Base-by-base conservation (phyloP, 2,797 vertebrate genomes). In the Labeo calbasu region DNA sequence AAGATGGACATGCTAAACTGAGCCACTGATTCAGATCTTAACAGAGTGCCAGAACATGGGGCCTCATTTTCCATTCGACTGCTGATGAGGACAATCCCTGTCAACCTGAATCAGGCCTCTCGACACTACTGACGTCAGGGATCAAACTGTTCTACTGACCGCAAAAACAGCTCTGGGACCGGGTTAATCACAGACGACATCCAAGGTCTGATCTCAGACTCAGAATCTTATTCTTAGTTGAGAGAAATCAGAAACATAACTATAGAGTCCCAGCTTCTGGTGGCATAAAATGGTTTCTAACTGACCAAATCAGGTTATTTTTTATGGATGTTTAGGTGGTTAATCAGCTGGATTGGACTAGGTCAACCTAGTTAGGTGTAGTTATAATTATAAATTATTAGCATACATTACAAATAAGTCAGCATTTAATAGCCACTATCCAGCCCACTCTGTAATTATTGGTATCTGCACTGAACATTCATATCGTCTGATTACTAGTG, bases 61-160 rank as follows among this genome's bases (percentile, higher is more conserved):
- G 46, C 36, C 81, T 69, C 69, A 55, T 81, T 85, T 88, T 87
- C 80, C 83, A 85, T 40, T n/a, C n/a, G 32, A 57, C 61, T 82
- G 82, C 53, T 48, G 70, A 81, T 21, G 66, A 59, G 65, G 79
- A 71, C 82, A 86, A 86, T 86, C 57, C 46, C 43, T 70, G 72
- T 82, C 59, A 51, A 32, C 48, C 53, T 61, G 66, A 61, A 83
- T 82, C 75, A 85, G 76, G 40, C 55, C 53, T 65, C 28, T 32
- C 32, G 14, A 36, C 76, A 32, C 75, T 36, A 63, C 77, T 72
- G 84, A 85, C 78, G 77, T 21, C 65, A n/a, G 12, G 50, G 76
- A 75, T 79, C 77, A 77, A 43, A 36, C 21, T 5, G n/a, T 23
- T 23, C 65, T 17, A 61, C 82, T 84, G 82, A 84, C 57, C 51